Conservation (phyloP, 2,888 invertebrate genomes). For the Zelleria hepariella region DNA sequence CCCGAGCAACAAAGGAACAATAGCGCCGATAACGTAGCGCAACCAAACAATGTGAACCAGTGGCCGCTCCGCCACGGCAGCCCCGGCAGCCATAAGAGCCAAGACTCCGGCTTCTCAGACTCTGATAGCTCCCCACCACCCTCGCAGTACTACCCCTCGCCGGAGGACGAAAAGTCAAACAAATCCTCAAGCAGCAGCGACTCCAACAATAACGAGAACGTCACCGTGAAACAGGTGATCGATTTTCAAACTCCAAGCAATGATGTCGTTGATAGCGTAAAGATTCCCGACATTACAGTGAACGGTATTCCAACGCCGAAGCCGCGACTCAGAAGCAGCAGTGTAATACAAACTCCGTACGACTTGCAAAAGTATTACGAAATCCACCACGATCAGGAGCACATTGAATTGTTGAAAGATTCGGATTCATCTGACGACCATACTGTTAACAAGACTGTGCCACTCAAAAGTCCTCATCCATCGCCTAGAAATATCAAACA, state of each 20-base stretch:
- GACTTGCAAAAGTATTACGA: slow-evolving; percentile 66
- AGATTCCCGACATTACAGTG: slow-evolving; percentile 21
- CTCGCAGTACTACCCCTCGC: slow-evolving; percentile 52
- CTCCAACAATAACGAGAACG: slow-evolving; percentile 60
- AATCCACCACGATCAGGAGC: slow-evolving; percentile 61
- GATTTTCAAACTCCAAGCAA: slow-evolving; percentile 52
- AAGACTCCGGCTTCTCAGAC: slow-evolving; percentile 87
- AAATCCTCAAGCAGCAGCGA: slow-evolving; percentile 57
- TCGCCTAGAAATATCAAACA: slow-evolving; percentile 44
- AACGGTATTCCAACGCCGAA: slow-evolving; percentile 40
- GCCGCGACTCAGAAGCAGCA: slow-evolving; percentile 58
- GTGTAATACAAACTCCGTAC: slow-evolving; percentile 66
- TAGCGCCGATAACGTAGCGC: slow-evolving; percentile 47
- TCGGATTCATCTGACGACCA: slow-evolving; percentile 16
- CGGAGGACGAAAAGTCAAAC: slow-evolving; percentile 46
- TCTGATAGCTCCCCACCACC: slow-evolving; percentile 77
- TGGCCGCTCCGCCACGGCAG: slow-evolving; percentile 67
- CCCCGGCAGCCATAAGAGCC: slow-evolving; percentile 79
- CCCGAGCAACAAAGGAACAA: slow-evolving; percentile 52
- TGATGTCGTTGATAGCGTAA: slow-evolving; percentile 44
- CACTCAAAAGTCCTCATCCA: slow-evolving; percentile 26
- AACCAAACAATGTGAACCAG: slow-evolving; percentile 43
- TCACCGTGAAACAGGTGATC: slow-evolving; percentile 55
- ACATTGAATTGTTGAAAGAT: slow-evolving; percentile 54
- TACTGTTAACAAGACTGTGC: slow-evolving; percentile 30